These are phyloP conservation scores for Lithophane leautieri DNA, from an alignment of 2,888 invertebrate species.

Conservation along the genomic window DNA sequence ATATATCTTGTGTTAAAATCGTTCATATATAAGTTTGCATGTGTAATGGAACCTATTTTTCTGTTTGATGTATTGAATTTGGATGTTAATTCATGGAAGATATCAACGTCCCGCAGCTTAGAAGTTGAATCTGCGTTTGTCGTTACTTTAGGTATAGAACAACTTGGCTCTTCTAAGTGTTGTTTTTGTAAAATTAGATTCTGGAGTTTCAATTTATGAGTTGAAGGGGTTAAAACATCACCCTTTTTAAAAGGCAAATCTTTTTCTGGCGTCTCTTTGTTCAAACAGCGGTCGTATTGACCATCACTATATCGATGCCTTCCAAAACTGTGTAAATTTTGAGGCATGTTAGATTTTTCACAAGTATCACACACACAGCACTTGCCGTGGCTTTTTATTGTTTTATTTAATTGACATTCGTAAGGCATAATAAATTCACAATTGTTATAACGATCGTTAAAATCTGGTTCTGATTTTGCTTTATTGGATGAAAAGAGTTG, in stretches of 20 bases:
- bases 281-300: conserved; percentile 11
- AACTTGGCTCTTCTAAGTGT: neutral
- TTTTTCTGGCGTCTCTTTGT: neutral
- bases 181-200: conserved; percentile 10
- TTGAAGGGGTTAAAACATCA: conserved; percentile 37
- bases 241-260: conserved; percentile 25
- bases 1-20: conserved; percentile 7
- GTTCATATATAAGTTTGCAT: conserved; percentile 6
- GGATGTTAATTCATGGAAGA: conserved; percentile 5
- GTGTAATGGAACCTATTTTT: conserved; percentile 3
- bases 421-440: conserved; percentile 66
- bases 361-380: conserved; percentile 59
- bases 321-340: neutral
- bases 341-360: conserved; percentile 41
- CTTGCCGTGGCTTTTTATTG: conserved; percentile 5
- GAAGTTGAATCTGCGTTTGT: conserved; percentile 3
- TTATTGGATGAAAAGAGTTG: conserved; percentile 25
- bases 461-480: conserved; percentile 10
- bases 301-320: conserved; percentile 3
- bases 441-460: neutral
- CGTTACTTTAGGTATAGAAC: neutral
- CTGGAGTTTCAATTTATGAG: conserved; percentile 30
- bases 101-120: neutral
- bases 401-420: conserved; percentile 65
- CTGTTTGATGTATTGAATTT: conserved; percentile 3